Evolutionary conservation across 2,797 vertebrate species (phyloP).

Genomic region (Enteromius mattozi): DNA sequence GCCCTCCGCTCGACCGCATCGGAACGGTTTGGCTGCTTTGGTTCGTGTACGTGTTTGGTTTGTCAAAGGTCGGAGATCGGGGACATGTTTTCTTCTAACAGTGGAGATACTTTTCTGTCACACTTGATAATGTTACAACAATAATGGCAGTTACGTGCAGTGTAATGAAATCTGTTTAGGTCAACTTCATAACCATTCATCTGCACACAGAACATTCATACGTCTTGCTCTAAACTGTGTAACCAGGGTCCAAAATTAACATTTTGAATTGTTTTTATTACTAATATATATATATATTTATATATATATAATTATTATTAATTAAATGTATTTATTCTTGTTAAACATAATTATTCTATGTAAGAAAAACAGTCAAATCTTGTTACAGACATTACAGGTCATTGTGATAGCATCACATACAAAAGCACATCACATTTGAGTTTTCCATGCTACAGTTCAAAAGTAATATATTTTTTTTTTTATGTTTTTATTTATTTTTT

Average conservation of each 20-base stretch:
- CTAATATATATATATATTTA: not conserved
- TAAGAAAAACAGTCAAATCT: not conserved
- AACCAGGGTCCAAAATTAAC: constrained; percentile 31
- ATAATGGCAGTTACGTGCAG: not conserved
- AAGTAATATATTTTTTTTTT: not conserved
- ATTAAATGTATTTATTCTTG: not conserved
- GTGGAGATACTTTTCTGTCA: constrained; percentile 15
- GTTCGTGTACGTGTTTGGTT: constrained; percentile 50
- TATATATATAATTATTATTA: not conserved
- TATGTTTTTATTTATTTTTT: not conserved
- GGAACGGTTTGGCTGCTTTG: constrained; percentile 50
- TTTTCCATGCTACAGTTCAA: not conserved
- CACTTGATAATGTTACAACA: constrained; percentile 18
- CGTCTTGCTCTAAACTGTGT: not conserved
- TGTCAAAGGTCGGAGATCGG: constrained; percentile 66
- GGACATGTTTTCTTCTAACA: constrained; percentile 52
- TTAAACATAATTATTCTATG: not conserved
- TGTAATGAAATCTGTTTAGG: constrained; percentile 5
- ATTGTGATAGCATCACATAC: not conserved
- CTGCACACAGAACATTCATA: constrained; percentile 10
- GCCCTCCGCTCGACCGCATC: constrained; percentile 63
- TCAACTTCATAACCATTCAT: constrained; percentile 23
- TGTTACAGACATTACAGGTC: not conserved
- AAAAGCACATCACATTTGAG: too few relatives aligned
- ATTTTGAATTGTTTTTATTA: not conserved